Evolutionary conservation across 2,888 invertebrate species (phyloP), one percentile per base, ranked within the genome.

Genomic region (Drosophila cracens): DNA sequence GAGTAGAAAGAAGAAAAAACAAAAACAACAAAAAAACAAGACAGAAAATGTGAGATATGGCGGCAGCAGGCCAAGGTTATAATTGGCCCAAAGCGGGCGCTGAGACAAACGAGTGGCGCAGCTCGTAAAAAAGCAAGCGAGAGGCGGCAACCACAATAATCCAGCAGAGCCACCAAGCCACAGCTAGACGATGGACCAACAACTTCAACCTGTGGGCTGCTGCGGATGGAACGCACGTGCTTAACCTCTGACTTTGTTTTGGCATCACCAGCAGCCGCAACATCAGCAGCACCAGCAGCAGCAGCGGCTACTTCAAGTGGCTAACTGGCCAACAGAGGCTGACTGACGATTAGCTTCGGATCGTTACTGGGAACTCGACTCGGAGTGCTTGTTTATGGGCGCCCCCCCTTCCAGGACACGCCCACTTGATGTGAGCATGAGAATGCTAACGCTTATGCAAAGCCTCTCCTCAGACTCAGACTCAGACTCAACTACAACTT

Each of bases 21-120:
- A 2, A 52, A 21, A 51, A 36, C 49, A 21, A 34, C 29, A 40
- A 33, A 25, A 31, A 53, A n/a, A 53, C 53, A 56, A 61, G 54
- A 49, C 33, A 34, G 33, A 57, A 81, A 83, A 88, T 81, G 90
- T 87, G 86, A 87, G 83, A 82, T 87, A 87, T 87, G 82, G 81
- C 84, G 76, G 84, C 82, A 78, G 82, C 86, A 82, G 81, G 91
- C 90, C 91, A 90, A 90, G 90, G 90, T 90, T 90, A 90, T 90
- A 89, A 89, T 89, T 89, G 89, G 89, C 87, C 91, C 79, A 82
- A 79, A 79, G 84, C 84, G 88, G 83, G 86, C 83, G 83, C 79
- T 81, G 82, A 81, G 79, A 79, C 82, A 81, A 79, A 85, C 78
- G 76, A 79, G 76, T 69, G 70, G 76, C 58, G 72, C 74, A 73